phyloP scores from a whole-genome alignment of 2,113 vertebrate genomes.

The Tupaia chinensis region DNA sequence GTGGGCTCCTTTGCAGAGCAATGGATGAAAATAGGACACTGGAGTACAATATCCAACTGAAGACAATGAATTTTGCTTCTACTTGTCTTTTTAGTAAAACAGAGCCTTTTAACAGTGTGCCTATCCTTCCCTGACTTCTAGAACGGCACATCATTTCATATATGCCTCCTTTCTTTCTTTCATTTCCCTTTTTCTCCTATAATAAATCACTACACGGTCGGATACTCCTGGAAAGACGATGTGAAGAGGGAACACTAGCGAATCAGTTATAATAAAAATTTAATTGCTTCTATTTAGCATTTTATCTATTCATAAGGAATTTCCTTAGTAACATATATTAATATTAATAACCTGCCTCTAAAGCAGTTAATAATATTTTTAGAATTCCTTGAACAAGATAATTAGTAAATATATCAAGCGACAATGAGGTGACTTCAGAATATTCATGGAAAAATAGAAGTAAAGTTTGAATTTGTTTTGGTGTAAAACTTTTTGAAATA shows the following conservation, averaged over 20 bases:
- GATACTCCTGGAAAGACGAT: neutral
- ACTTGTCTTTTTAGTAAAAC: conserved; percentile 19
- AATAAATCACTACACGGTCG: conserved; percentile 21
- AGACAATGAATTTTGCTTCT: conserved; percentile 48
- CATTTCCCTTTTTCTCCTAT: neutral
- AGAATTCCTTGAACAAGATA: conserved; percentile 11
- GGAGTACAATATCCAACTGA: conserved; percentile 29
- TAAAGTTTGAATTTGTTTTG: too few relatives aligned
- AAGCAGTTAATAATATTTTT: conserved; percentile 27
- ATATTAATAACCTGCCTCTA: neutral
- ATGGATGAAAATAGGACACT: neutral
- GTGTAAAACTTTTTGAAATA: too few relatives aligned
- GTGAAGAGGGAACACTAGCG: neutral
- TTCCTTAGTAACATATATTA: neutral
- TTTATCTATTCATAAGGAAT: conserved; percentile 1
- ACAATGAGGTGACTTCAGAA: neutral
- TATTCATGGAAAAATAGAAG: too few relatives aligned
- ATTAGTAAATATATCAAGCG: neutral
- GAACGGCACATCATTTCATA: neutral
- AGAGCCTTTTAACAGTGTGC: neutral
- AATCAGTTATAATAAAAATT: conserved; percentile 3
- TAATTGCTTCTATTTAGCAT: neutral
- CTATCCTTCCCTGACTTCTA: neutral
- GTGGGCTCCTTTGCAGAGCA: conserved; percentile 29
- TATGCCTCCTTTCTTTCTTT: neutral